Base-by-base conservation (phyloP, 2,888 invertebrate genomes). In the Platycnemis pennipes region DNA sequence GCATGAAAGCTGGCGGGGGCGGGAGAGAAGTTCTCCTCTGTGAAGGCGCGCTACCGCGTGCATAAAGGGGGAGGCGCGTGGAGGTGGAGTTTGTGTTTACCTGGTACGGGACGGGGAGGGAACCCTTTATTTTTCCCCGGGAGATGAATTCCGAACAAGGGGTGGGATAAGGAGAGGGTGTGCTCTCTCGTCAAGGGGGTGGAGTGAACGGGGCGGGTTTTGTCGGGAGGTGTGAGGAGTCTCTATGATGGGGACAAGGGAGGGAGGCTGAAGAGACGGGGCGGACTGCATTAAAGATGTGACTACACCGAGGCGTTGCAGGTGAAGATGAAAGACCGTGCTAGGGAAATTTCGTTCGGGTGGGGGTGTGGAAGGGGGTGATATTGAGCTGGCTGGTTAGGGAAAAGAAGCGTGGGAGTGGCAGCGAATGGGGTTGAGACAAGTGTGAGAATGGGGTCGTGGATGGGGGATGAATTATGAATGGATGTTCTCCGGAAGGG, bases 221-320 rank as follows among this genome's bases (percentile, higher is more conserved):
- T 77, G 31, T 77, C 7, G 1, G 77, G 77, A 77, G 77, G 31
- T 37, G 8, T n/a, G 31, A 19, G n/a, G 26, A 13, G 77, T 31
- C 37, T 0, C 37, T 19, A 19, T 49, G 77, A 16, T 13, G 4
- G 87, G 46, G 46, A 46, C 45, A 26, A 16, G 26, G 0, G 44
- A 56, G 42, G 88, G 49, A 22, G 22, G 91, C 44, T 42, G 91
- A 37, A 63, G 63, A 91, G 63, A 91, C 44, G 87, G 45, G 2
- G 91, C 44, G 44, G 91, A 45, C 91, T 91, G 91, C 91, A 91
- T 91, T 91, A 91, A 69, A 91, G 91, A 91, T 91, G 91, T 91
- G 91, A 89, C 53, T 91, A 37, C 91, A 63, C 69, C 56, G 42
- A 56, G 91, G 91, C 56, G 44, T 44, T 91, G 91, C 91, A 91